A percentile compares a stretch with the other conserved stretches of the same genome.
Evolutionary conservation across 1,140 invertebrate genomes (phyloP).

Genomic region (Apis cerana): DNA sequence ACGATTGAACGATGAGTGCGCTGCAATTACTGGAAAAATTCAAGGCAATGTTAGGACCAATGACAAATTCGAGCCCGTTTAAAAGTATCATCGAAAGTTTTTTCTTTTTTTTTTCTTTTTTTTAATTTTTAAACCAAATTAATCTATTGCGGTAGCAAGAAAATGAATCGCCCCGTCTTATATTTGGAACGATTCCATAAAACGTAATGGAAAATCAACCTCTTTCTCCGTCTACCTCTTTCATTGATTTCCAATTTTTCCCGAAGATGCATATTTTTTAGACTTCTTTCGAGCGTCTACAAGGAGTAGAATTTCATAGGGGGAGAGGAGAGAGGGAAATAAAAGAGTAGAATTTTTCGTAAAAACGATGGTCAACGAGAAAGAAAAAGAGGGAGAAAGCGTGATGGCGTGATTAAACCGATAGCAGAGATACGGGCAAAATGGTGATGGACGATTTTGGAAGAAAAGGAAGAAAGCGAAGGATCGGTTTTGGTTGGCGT

Average conservation of each 20-base stretch:
- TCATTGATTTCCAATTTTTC: neutral
- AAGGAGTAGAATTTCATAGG: no score
- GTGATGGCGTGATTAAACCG: neutral
- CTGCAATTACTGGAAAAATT: constrained; percentile 51
- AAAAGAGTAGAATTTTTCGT: neutral
- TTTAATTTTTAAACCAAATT: neutral
- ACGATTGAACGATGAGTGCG: constrained; percentile 10
- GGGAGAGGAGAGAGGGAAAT: no score
- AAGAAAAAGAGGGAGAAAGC: neutral
- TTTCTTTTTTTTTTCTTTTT: no score
- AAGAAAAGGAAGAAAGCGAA: constrained; percentile 3
- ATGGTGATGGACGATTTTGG: neutral
- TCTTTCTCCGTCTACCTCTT: neutral
- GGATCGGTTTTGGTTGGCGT: constrained; percentile 7
- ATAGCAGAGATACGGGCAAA: neutral
- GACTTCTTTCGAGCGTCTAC: no score
- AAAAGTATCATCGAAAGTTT: no score
- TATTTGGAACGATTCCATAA: neutral
- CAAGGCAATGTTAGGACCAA: neutral
- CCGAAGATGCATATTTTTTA: neutral
- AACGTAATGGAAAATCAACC: neutral
- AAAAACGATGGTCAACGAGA: neutral
- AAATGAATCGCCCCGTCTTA: neutral
- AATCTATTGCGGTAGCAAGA: no score
- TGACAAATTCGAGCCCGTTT: neutral